Evolutionary conservation across 2,888 invertebrate species (phyloP), one percentile per base, ranked within the genome.

Genomic region (Acronicta leporina): DNA sequence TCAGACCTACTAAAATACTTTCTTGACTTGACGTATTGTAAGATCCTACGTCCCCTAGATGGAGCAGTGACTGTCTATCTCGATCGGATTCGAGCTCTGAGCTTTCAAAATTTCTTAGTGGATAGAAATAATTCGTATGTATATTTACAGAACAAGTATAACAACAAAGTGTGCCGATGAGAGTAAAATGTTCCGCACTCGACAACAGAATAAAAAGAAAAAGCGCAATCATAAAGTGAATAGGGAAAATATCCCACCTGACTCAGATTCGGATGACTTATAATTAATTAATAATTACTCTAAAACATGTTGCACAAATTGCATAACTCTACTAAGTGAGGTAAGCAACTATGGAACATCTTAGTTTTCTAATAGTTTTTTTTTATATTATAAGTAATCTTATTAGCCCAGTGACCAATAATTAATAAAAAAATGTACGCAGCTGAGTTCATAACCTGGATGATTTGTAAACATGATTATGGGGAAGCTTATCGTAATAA

Each of bases 111-210:
- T 30, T 30, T 7, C 42, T 16, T 10, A 15, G 9, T 7, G 8
- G 15, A 9, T 16, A 20, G 11, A 11, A 16, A 5, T 43, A 43
- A 43, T 43, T 13, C 7, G 0, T 46, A 45, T n/a, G 5, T n/a
- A 45, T 30, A 15, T 54, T 57, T 43, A 49, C 83, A 94, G 95
- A 50, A 92, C 90, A 14, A 93, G 94, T n/a, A 95, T 96, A n/a
- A 95, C 95, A 20, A 95, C 95, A 0, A 96, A 95, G 83, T 96
- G 95, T 75, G 95, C 95, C 0, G 95, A 96, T 76, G 96, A 96
- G 81, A 95, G 95, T 69, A 96, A 96, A 86, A 95, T 95, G 95
- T 87, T 87, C 44, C 92, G 92, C 25, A 87, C 80, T 44, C 83
- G 88, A 4, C 77, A 83, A 57, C 69, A 76, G 16, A 84, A 84